Evolutionary conservation across 1,140 invertebrate species (phyloP), one percentile per base, ranked within the genome.

Genomic region (Drosophila yakuba): DNA sequence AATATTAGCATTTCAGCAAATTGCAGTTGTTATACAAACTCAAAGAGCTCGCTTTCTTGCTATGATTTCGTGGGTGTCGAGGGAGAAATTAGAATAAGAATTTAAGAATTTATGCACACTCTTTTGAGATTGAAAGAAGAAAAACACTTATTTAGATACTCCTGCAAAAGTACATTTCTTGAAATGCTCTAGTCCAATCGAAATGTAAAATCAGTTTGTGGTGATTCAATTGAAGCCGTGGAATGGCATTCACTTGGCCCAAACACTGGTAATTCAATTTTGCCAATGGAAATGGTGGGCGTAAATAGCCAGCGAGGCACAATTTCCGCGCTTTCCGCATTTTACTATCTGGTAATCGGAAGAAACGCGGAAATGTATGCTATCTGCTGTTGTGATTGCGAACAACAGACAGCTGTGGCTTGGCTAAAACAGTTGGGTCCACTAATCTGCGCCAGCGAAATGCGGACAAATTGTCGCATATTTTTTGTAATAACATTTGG

Each of bases 231-330:
- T 41, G 60, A 15, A 32, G 54, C 52, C 48, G 47, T 63, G 54
- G 39, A 73, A 61, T 48, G 74, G n/a, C 68, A 78, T 68, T 68
- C 76, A 71, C 72, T 74, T 74, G 78, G 56, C 78, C 60, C 51
- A 50, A 50, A 2, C 20, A 52, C 68, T 69, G 44, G 67, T 86
- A 69, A 85, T 85, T 86, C 63, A 86, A 86, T 86, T 85, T 66
- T 66, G 64, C 38, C 57, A 67, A 58, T 43, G 51, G 38, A 20
- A 15, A 7, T 8, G 36, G 14, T 8, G 36, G 38, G 63, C 8
- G 50, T 41, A 17, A 56, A 25, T 58, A 28, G 14, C 2, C 17
- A 14, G 39, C 44, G 14, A 10, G 10, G 3, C n/a, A 4, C 23
- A 17, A 35, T 11, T 36, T 12, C 17, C 28, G 17, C 28, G 0